These are phyloP conservation scores for Drosophila miranda DNA, from an alignment of 1,140 invertebrate species.

Conservation along the genomic window DNA sequence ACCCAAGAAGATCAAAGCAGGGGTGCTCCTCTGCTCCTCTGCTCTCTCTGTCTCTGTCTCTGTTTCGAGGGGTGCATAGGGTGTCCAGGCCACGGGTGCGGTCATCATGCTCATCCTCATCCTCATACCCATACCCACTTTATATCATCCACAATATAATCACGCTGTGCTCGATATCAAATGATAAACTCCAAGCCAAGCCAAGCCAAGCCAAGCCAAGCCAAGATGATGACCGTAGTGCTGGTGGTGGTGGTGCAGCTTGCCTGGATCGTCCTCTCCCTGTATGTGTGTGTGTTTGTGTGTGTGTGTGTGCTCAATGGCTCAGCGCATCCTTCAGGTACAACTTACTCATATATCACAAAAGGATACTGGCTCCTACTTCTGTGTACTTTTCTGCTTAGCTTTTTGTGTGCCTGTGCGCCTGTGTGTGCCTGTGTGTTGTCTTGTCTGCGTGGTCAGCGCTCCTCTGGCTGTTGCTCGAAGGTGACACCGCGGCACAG, in stretches of 20 bases:
- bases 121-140: constrained; percentile 1
- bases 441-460: constrained; percentile 7
- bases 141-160: constrained; percentile 44
- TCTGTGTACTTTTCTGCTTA: constrained; percentile 78
- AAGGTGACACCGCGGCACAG: constrained; percentile 77
- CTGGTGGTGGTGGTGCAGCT: constrained; percentile 36
- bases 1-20: constrained; percentile 64
- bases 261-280: constrained; percentile 5
- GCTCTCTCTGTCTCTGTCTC: constrained; percentile 11
- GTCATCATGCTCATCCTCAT: constrained; percentile 39
- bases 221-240: constrained; percentile 25
- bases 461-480: constrained; percentile 45
- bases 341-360: constrained; percentile 82
- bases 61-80: constrained; percentile 16
- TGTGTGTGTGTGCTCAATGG: constrained; percentile 74
- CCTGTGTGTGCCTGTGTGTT: neutral
- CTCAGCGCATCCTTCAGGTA: constrained; percentile 80
- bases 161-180: constrained; percentile 74
- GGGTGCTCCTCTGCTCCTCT: constrained; percentile 42
- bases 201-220: constrained; percentile 10
- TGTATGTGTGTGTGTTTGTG: neutral
- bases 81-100: constrained; percentile 60
- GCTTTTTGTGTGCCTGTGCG: constrained; percentile 64
- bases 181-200: constrained; percentile 64
- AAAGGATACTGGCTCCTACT: constrained; percentile 72